A percentile compares a stretch with the other conserved stretches of the same genome.
Conservation (phyloP, 2,888 invertebrate genomes). For the Heliconius aoede region DNA sequence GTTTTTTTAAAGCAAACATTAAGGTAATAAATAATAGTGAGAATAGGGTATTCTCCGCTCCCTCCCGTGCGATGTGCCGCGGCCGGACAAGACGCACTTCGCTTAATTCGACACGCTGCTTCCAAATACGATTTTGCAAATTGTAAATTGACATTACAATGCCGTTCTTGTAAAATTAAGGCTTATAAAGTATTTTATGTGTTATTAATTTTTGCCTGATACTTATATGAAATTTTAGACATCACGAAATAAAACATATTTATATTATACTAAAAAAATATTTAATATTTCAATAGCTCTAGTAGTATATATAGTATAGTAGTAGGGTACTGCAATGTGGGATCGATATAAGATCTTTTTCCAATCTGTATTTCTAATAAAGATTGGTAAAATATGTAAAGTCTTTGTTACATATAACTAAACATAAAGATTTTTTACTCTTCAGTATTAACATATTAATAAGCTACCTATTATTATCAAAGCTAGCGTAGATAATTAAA, state of each 20-base stretch:
- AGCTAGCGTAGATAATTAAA: slow-evolving; percentile 1
- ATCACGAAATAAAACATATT: too few relatives aligned
- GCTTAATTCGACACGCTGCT: slow-evolving; percentile 73
- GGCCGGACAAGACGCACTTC: slow-evolving; percentile 71
- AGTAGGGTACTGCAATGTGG: too few relatives aligned
- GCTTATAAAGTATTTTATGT: neutral
- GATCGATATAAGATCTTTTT: too few relatives aligned
- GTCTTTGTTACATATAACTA: neutral
- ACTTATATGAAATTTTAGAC: too few relatives aligned
- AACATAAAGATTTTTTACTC: neutral
- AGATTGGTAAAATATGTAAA: neutral
- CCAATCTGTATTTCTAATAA: too few relatives aligned
- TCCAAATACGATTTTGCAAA: slow-evolving; percentile 54
- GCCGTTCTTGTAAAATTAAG: neutral
- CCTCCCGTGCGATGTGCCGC: slow-evolving; percentile 50
- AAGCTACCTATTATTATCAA: neutral
- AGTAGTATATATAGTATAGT: too few relatives aligned
- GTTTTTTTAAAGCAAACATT: too few relatives aligned
- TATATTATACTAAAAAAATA: too few relatives aligned
- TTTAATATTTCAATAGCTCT: neutral
- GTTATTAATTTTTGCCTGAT: neutral
- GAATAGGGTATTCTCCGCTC: slow-evolving; percentile 52
- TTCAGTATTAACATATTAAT: neutral
- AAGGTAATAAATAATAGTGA: neutral
- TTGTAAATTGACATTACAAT: slow-evolving; percentile 28